Evolutionary conservation across 1,140 invertebrate genomes (phyloP).

Genomic region (Laodelphax striatellus): DNA sequence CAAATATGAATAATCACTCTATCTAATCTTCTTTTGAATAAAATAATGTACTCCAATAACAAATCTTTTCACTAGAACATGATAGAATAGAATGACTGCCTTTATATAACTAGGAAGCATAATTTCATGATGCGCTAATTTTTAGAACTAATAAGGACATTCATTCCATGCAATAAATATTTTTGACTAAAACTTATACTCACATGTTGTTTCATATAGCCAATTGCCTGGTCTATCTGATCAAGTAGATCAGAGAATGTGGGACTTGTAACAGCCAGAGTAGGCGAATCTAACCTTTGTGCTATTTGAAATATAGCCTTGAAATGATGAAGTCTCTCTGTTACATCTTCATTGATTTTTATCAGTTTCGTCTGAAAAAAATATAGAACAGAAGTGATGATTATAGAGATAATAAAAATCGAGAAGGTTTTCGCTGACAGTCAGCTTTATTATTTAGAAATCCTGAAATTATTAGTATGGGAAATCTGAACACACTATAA

Average conservation of each 20-base stretch:
- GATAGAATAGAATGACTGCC: no score
- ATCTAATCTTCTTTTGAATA: no score
- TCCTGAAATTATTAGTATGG: slow-evolving; percentile 1
- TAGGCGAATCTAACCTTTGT: slow-evolving; percentile 65
- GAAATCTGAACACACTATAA: not conserved
- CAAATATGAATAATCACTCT: no score
- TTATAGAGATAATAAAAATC: not conserved
- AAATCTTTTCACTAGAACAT: no score
- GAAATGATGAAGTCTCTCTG: slow-evolving; percentile 71
- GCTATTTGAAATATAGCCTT: slow-evolving; percentile 70
- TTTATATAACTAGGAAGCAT: no score
- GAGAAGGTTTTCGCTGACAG: not conserved
- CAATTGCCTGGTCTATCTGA: slow-evolving; percentile 76
- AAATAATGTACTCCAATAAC: no score
- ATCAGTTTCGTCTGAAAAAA: slow-evolving; percentile 54
- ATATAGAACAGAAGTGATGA: slow-evolving; percentile 6
- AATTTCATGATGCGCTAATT: no score
- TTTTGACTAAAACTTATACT: slow-evolving; percentile 28
- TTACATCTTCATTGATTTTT: slow-evolving; percentile 63
- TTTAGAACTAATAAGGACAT: no score
- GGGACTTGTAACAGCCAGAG: slow-evolving; percentile 69
- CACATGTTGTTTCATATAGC: slow-evolving; percentile 73
- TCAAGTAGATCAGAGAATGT: slow-evolving; percentile 68
- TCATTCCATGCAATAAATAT: slow-evolving; percentile 13
- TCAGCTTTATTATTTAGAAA: not conserved